These are phyloP conservation scores for Acanthosepion lycidas DNA, from an alignment of 2,888 invertebrate genomes.

Conservation along the genomic window DNA sequence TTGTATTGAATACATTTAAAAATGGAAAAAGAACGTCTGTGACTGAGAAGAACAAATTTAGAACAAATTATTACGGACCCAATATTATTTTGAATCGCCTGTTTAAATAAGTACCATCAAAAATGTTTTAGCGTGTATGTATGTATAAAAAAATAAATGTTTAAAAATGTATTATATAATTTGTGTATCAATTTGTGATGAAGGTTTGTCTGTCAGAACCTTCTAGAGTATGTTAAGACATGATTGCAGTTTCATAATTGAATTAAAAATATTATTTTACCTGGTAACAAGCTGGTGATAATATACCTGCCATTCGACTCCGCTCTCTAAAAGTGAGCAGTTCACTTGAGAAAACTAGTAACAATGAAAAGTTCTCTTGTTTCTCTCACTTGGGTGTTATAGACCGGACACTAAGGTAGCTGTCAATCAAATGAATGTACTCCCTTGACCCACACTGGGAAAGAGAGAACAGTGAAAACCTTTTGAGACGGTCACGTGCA, in stretches of 20 bases:
- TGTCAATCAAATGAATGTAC: conserved; percentile 41
- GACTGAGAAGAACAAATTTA: no score
- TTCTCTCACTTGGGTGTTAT: not conserved
- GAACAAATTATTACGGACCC: no score
- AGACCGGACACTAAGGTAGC: not conserved
- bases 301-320: conserved; percentile 18
- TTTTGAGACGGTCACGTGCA: conserved; percentile 15
- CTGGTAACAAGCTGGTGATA: conserved; percentile 34
- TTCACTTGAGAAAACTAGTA: not conserved
- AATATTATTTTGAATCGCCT: no score
- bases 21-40: no score
- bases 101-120: no score
- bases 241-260: not conserved
- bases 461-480: not conserved
- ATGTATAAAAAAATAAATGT: no score
- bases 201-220: not conserved
- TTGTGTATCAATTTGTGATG: not conserved
- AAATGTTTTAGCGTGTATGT: no score
- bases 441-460: not conserved
- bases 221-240: not conserved
- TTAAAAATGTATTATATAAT: no score
- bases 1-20: no score
- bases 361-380: not conserved
- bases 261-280: not conserved
- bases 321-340: not conserved